Evolutionary conservation across 2,888 invertebrate genomes (phyloP), one percentile per base, ranked within the genome.

Genomic region (Folsomia candida): DNA sequence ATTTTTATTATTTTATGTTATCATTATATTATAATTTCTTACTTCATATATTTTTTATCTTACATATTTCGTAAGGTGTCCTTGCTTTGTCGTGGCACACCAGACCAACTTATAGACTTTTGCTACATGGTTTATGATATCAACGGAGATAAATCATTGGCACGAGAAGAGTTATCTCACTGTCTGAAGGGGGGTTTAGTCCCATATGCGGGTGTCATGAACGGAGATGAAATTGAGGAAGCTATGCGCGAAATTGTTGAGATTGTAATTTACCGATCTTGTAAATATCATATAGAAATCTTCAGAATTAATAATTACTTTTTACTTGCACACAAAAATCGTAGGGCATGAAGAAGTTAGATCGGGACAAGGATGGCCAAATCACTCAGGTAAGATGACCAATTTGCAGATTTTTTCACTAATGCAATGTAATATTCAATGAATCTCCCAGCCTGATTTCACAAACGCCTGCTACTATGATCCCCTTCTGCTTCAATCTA

Each of bases 141-240:
- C 24, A 74, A 74, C 28, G 73, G 73, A 58, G 73, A 74, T 29
- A 67, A 67, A 51, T 71, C 73, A 25, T 67, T 74, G 28, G 73
- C 73, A n/a, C 51, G 73, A 57, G 73, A 74, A 20, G 73, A 74
- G 51, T 29, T 74, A 18, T 51, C 61, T 51, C 67, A 69, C 51
- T 71, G 73, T 67, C 58, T 73, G 2, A 73, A 66, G 51, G 62
- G 62, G 3, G 61, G 66, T 2, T 27, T 73, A 25, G 62, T 65
- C 37, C 67, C 73, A n/a, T 57, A 69, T 63, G 27, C 71, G 6
- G 73, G 73, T 2, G 67, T 73, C 27, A 61, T 73, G 28, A 70
- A 58, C 54, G 26, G 51, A 6, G 73, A 73, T 27, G 73, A 73
- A 51, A 25, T 68, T 18, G 73, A 73, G 14, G 73, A 73, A 67